Percentiles rank a stretch among this genome's conserved stretches.
Conservation (phyloP, 1,140 invertebrate species). For the Bilobella aurantiaca region DNA sequence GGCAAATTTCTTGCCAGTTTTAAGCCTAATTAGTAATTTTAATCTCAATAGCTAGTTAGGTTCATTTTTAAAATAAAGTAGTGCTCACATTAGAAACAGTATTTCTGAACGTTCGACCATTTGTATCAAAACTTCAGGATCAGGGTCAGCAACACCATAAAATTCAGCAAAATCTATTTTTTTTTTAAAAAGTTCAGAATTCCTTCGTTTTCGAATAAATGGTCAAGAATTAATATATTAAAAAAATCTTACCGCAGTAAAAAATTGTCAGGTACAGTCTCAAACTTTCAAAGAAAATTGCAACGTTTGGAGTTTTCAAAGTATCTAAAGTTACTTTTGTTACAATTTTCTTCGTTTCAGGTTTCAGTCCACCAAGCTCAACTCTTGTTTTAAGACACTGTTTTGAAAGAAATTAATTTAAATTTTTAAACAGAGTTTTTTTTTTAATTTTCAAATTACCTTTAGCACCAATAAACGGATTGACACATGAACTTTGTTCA, state of each 20-base stretch:
- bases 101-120: constrained; percentile 71
- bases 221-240: neutral
- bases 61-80: constrained; percentile 9
- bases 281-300: constrained; percentile 27
- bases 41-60: constrained; percentile 8
- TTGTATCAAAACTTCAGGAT: constrained; percentile 64
- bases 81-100: constrained; percentile 61
- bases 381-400: no score
- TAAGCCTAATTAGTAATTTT: constrained; percentile 17
- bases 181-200: neutral
- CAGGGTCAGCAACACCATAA: constrained; percentile 37
- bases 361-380: neutral
- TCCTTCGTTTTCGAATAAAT: neutral
- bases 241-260: constrained; percentile 26
- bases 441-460: no score
- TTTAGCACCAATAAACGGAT: constrained; percentile 27
- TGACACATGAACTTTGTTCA: constrained; percentile 32
- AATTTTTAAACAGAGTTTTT: no score
- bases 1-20: constrained; percentile 17
- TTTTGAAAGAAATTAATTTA: no score
- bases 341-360: constrained; percentile 24
- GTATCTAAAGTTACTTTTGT: constrained; percentile 23
- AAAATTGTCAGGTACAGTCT: constrained; percentile 30
- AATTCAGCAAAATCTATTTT: constrained; percentile 28
- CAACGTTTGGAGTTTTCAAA: constrained; percentile 22